Conservation (phyloP, 2,888 invertebrate species). For the Cephalotes varians region DNA sequence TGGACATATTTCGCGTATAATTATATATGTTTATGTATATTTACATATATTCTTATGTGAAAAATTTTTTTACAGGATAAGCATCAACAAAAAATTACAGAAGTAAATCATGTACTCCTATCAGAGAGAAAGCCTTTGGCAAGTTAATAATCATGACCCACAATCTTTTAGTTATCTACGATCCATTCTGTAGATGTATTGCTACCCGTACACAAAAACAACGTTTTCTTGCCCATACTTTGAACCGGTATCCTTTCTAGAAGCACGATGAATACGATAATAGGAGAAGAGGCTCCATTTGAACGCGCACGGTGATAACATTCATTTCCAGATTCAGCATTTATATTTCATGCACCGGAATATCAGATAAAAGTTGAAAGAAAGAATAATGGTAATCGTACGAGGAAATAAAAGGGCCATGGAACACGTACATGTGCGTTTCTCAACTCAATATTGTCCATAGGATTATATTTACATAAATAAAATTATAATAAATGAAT, state of each 20-base stretch:
- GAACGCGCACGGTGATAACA: conserved; percentile 15
- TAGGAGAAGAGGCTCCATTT: conserved; percentile 20
- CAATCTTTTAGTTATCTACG: background rate
- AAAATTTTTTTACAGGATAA: too few relatives aligned
- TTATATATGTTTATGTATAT: too few relatives aligned
- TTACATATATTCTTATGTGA: too few relatives aligned
- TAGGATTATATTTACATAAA: background rate
- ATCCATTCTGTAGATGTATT: background rate
- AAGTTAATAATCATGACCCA: conserved; percentile 15
- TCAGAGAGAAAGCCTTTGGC: background rate
- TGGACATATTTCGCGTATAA: too few relatives aligned
- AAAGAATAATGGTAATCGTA: background rate
- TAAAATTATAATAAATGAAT: background rate
- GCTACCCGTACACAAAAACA: background rate
- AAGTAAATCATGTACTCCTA: conserved; percentile 12
- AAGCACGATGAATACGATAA: conserved; percentile 6
- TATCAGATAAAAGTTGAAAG: conserved; percentile 21
- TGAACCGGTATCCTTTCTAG: background rate
- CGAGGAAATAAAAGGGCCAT: background rate
- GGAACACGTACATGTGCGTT: background rate
- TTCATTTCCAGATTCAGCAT: conserved; percentile 20
- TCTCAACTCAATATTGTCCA: background rate
- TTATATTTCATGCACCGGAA: conserved; percentile 5
- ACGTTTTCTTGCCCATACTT: background rate
- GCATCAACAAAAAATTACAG: background rate